Evolutionary conservation across 2,113 vertebrate genomes (phyloP).

Genomic region (Rhynchomys soricoides): DNA sequence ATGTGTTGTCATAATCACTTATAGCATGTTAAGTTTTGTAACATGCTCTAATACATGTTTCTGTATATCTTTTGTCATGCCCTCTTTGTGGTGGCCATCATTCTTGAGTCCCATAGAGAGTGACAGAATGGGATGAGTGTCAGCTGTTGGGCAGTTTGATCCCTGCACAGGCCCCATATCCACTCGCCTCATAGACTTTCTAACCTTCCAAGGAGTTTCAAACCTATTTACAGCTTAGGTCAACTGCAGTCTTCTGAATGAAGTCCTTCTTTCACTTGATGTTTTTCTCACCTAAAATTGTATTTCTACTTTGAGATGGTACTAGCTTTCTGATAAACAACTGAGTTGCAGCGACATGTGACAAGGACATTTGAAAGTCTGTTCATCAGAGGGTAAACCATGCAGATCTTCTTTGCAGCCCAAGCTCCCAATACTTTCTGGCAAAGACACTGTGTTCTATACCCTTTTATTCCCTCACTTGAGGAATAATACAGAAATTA

Average conservation of each 20-base stretch:
- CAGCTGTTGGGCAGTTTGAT: not conserved
- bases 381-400: not conserved
- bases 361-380: not conserved
- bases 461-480: not conserved
- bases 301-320: not conserved
- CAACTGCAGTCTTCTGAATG: not conserved
- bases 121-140: not conserved
- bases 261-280: not conserved
- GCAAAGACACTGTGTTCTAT: not conserved
- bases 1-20: not conserved
- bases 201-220: not conserved
- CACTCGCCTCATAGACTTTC: not conserved
- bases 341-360: not conserved
- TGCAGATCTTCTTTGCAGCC: not conserved
- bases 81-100: not conserved
- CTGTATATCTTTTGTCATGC: conserved; percentile 18
- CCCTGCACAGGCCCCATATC: not conserved
- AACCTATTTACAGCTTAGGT: not conserved
- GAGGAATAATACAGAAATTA: not conserved
- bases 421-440: not conserved
- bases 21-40: not conserved
- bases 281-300: conserved; percentile 23
- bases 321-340: not conserved
- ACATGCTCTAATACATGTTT: not conserved
- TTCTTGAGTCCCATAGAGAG: not conserved